Conservation (phyloP, 2,113 vertebrate genomes). For the Phrynosoma platyrhinos region DNA sequence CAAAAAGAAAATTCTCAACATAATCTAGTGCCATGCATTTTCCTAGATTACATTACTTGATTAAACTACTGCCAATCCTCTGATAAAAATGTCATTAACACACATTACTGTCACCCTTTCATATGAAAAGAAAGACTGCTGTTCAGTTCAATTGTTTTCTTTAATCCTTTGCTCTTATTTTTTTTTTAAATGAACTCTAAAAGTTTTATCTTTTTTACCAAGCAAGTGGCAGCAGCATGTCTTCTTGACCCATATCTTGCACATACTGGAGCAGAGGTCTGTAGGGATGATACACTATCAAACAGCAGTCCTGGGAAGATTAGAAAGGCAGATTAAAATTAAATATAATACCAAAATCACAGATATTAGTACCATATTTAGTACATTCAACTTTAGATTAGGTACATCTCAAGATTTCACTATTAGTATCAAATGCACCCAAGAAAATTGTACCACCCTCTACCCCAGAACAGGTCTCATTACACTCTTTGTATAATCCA, state of each 20-base stretch:
- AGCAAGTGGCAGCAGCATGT: slow-evolving; percentile 96
- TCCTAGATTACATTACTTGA: neutral
- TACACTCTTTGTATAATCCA: too few species aligned
- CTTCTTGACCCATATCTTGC: slow-evolving; percentile 99
- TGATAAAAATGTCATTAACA: too few species aligned
- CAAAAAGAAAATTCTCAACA: neutral
- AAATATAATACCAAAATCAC: slow-evolving; percentile 62
- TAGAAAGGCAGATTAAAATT: slow-evolving; percentile 63
- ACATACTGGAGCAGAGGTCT: slow-evolving; percentile 98
- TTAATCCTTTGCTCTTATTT: neutral
- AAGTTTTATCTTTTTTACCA: slow-evolving; percentile 83
- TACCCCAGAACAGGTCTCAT: too few species aligned
- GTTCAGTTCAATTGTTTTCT: slow-evolving; percentile 32
- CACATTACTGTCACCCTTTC: slow-evolving; percentile 4
- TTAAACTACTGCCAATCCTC: too few species aligned
- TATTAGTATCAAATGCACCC: too few species aligned
- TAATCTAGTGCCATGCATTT: neutral
- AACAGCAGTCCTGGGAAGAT: slow-evolving; percentile 94
- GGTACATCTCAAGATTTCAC: too few species aligned
- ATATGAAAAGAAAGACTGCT: slow-evolving; percentile 19
- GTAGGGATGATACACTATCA: slow-evolving; percentile 99
- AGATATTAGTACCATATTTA: slow-evolving; percentile 50
- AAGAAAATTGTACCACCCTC: too few species aligned
- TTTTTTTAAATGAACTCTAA: slow-evolving; percentile 2
- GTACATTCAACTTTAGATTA: slow-evolving; percentile 58